Conservation (phyloP, 2,113 vertebrate species). For the Oreocharis arfaki region DNA sequence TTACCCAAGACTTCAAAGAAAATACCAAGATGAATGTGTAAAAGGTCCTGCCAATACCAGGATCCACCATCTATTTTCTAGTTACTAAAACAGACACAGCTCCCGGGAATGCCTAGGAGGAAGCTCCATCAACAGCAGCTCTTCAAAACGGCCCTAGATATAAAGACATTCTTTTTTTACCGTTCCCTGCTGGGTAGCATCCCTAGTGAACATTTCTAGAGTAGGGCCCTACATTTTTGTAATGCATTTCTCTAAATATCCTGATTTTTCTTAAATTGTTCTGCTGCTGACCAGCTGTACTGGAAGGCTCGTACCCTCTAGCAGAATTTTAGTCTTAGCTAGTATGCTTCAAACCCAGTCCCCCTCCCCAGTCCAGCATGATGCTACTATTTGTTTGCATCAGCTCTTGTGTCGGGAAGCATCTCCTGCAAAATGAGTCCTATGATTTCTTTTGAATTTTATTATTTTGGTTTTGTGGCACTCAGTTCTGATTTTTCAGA, state of each 20-base stretch:
- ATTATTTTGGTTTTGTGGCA: not conserved
- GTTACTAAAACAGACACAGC: not conserved
- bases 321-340: not conserved
- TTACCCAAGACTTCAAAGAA: slow-evolving; percentile 53
- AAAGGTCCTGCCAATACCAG: not conserved
- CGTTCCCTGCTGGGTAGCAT: not conserved
- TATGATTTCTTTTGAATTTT: not conserved
- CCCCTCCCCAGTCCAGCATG: not conserved
- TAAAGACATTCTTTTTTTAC: not conserved
- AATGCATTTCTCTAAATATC: not conserved
- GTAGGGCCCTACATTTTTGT: not conserved
- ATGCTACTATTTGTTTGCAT: not conserved
- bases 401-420: not conserved
- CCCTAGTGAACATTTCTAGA: not conserved
- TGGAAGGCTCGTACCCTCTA: not conserved
- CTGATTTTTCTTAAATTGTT: not conserved
- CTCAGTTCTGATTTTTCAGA: not conserved
- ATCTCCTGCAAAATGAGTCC: not conserved
- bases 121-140: not conserved
- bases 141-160: not conserved
- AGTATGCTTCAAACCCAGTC: not conserved
- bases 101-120: not conserved
- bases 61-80: not conserved
- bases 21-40: not conserved
- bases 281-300: not conserved